Conservation (phyloP, 2,888 invertebrate genomes). For the Tyria jacobaeae region DNA sequence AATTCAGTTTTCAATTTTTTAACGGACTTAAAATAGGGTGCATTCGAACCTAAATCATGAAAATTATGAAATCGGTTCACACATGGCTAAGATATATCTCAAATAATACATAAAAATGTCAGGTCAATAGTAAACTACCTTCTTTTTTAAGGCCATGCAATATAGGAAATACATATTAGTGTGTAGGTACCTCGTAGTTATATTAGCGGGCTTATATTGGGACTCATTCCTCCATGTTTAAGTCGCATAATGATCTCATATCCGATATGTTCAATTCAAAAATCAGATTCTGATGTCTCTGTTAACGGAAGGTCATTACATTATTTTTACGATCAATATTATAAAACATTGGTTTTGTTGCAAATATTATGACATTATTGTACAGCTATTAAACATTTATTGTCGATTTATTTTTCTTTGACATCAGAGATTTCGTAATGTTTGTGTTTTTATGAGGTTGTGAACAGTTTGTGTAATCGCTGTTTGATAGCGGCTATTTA, state of each 20-base stretch:
- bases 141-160: too few relatives aligned
- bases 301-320: neutral
- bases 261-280: neutral
- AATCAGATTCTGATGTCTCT: neutral
- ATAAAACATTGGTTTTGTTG: conserved; percentile 51
- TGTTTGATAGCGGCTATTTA: conserved; percentile 79
- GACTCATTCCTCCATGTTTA: neutral
- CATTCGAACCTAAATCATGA: too few relatives aligned
- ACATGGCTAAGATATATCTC: too few relatives aligned
- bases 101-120: too few relatives aligned
- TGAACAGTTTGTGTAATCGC: conserved; percentile 80
- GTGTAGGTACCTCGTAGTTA: too few relatives aligned
- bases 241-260: too few relatives aligned
- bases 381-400: conserved; percentile 68
- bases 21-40: too few relatives aligned
- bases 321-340: conserved; percentile 34
- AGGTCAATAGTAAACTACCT: too few relatives aligned
- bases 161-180: too few relatives aligned
- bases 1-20: too few relatives aligned
- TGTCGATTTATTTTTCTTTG: conserved; percentile 76
- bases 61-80: too few relatives aligned
- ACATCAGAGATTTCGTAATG: conserved; percentile 77
- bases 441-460: conserved; percentile 77
- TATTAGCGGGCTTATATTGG: too few relatives aligned
- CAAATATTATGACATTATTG: conserved; percentile 64